A percentile compares a stretch with the other conserved stretches of the same genome.
Conservation (phyloP, 1,140 invertebrate species). For the Pseudomyrmex pallidus region DNA sequence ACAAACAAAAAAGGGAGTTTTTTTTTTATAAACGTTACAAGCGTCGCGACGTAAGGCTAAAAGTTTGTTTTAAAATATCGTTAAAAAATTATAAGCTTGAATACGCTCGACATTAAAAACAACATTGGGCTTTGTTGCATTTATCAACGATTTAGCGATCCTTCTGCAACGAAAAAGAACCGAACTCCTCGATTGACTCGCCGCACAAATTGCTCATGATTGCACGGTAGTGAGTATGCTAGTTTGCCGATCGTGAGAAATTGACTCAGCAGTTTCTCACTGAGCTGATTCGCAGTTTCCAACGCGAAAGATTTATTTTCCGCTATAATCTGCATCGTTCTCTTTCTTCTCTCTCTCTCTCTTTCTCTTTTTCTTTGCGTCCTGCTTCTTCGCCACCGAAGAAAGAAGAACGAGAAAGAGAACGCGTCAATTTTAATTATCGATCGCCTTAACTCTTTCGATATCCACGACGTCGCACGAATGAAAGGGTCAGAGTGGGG, state of each 20-base stretch:
- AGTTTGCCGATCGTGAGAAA: not conserved
- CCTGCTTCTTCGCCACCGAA: not conserved
- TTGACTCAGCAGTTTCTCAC: constrained; percentile 5
- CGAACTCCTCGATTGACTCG: not conserved
- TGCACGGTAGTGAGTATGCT: constrained; percentile 8
- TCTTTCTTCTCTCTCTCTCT: not conserved
- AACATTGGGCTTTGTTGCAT: not conserved
- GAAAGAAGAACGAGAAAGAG: not conserved
- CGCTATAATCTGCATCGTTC: not conserved
- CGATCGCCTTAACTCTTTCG: constrained; percentile 35
- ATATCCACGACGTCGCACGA: constrained; percentile 12
- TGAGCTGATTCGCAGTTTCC: not conserved
- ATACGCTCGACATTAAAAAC: not conserved
- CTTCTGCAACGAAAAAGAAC: not conserved
- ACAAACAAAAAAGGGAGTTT: not conserved
- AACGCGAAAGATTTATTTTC: constrained; percentile 21
- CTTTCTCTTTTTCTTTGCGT: not conserved
- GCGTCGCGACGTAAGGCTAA: too few species aligned
- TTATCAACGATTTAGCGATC: not conserved
- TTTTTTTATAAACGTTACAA: too few species aligned
- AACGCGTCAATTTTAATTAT: constrained; percentile 60
- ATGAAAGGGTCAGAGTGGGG: constrained; percentile 18
- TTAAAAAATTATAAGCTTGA: too few species aligned
- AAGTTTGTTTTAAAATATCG: too few species aligned
- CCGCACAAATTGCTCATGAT: constrained; percentile 17